Conservation (phyloP, 2,888 invertebrate genomes). For the Nemapogon koenigi region DNA sequence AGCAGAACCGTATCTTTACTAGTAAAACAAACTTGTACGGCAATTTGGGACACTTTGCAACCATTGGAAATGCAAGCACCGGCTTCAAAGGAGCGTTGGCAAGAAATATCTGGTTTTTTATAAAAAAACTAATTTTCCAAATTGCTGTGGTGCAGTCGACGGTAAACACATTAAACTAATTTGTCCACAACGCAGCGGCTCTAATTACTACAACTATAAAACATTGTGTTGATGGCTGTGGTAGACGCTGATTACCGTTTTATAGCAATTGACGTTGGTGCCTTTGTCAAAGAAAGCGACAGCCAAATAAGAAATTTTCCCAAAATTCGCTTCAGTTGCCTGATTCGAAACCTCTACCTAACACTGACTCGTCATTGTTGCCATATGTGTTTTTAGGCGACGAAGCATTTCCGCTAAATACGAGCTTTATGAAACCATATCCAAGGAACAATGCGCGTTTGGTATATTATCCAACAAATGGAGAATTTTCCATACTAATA, state of each 20-base stretch:
- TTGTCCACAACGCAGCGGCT: slow-evolving; percentile 13
- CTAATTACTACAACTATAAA: slow-evolving; percentile 15
- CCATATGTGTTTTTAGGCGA: slow-evolving; percentile 17
- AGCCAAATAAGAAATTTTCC: slow-evolving; percentile 14
- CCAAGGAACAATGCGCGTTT: too few species aligned
- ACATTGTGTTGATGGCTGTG: slow-evolving; percentile 13
- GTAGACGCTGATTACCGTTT: slow-evolving; percentile 16
- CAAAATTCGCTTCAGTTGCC: slow-evolving; percentile 17
- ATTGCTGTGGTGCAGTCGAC: slow-evolving; percentile 13
- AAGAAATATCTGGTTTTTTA: slow-evolving; percentile 16
- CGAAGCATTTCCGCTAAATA: slow-evolving; percentile 17
- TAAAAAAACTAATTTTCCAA: slow-evolving; percentile 12
- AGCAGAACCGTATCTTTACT: slow-evolving; percentile 15
- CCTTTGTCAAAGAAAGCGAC: slow-evolving; percentile 17
- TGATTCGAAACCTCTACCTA: slow-evolving; percentile 15
- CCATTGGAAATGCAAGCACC: slow-evolving; percentile 16
- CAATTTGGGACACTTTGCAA: slow-evolving; percentile 15
- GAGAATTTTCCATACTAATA: too few species aligned
- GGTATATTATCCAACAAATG: too few species aligned
- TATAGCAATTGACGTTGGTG: slow-evolving; percentile 16
- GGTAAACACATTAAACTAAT: slow-evolving; percentile 15
- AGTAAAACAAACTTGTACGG: slow-evolving; percentile 17
- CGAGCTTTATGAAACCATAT: too few species aligned
- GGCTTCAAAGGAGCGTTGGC: slow-evolving; percentile 15
- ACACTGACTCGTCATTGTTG: slow-evolving; percentile 13